These are phyloP conservation scores for Hesperia comma DNA, from an alignment of 2,888 invertebrate genomes.

Conservation along the genomic window DNA sequence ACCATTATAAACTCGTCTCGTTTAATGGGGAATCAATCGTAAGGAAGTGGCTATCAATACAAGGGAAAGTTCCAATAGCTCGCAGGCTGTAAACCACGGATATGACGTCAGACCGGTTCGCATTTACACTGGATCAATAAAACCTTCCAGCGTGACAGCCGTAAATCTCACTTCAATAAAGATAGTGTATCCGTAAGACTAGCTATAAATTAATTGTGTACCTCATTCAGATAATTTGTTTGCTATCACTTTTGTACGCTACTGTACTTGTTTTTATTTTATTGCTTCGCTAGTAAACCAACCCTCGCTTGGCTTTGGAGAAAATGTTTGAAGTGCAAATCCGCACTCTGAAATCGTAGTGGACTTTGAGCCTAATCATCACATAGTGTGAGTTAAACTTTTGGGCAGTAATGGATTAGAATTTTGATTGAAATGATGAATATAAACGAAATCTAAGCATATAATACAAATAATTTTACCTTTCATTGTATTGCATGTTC, in stretches of 20 bases:
- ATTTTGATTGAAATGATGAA: too few relatives aligned
- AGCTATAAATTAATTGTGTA: slow-evolving; percentile 1
- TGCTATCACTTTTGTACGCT: neutral
- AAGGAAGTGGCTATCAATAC: slow-evolving; percentile 4
- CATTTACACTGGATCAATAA: slow-evolving; percentile 5
- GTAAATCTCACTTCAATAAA: neutral
- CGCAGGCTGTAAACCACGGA: neutral
- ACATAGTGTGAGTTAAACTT: too few relatives aligned
- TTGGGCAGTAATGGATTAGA: too few relatives aligned
- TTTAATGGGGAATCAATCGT: slow-evolving; percentile 6
- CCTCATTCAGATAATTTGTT: neutral
- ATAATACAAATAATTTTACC: too few relatives aligned
- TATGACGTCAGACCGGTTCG: neutral
- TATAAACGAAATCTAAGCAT: too few relatives aligned
- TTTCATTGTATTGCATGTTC: too few relatives aligned
- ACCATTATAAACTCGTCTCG: neutral
- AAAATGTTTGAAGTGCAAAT: too few relatives aligned
- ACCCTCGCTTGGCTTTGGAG: too few relatives aligned
- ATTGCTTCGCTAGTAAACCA: too few relatives aligned
- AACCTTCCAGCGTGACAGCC: neutral
- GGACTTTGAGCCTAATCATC: too few relatives aligned
- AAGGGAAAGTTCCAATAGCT: slow-evolving; percentile 1
- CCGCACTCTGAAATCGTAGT: too few relatives aligned
- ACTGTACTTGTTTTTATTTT: neutral
- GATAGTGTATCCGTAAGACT: neutral